Evolutionary conservation across 1,140 invertebrate genomes (phyloP).

Genomic region (Diorhabda carinulata): DNA sequence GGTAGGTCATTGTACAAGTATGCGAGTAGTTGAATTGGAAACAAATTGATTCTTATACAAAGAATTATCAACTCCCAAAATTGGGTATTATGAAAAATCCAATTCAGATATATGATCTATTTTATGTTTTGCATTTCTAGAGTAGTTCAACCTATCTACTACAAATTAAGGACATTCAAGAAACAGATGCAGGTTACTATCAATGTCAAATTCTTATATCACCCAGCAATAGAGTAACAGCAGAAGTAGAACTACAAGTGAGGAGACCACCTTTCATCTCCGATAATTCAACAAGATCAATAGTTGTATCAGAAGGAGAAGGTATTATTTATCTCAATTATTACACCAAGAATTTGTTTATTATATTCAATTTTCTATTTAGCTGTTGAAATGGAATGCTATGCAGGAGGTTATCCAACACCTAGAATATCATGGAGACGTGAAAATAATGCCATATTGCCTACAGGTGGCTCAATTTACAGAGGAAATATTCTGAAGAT

Average conservation of each 20-base stretch:
- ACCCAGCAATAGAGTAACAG: slow-evolving; percentile 71
- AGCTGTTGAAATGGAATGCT: slow-evolving; percentile 79
- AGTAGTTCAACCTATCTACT: slow-evolving; percentile 45
- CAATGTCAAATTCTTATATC: slow-evolving; percentile 82
- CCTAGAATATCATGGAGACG: slow-evolving; percentile 87
- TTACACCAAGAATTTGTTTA: not conserved
- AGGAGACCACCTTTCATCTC: slow-evolving; percentile 84
- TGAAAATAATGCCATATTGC: slow-evolving; percentile 88
- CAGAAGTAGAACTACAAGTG: slow-evolving; percentile 79
- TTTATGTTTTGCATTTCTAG: slow-evolving; percentile 21
- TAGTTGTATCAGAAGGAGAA: slow-evolving; percentile 79
- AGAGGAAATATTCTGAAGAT: slow-evolving; percentile 85
- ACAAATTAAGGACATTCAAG: slow-evolving; percentile 91
- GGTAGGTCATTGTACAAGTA: no score
- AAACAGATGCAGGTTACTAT: slow-evolving; percentile 86
- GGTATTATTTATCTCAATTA: slow-evolving; percentile 40
- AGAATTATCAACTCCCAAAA: no score
- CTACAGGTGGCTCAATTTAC: slow-evolving; percentile 77
- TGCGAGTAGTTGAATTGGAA: no score
- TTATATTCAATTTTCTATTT: not conserved
- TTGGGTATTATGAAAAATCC: no score
- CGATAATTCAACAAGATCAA: slow-evolving; percentile 84
- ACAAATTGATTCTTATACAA: no score
- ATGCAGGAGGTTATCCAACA: slow-evolving; percentile 75
- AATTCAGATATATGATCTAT: no score